Evolutionary conservation across 2,113 vertebrate species (phyloP).

Genomic region (Chaetura pelagica): DNA sequence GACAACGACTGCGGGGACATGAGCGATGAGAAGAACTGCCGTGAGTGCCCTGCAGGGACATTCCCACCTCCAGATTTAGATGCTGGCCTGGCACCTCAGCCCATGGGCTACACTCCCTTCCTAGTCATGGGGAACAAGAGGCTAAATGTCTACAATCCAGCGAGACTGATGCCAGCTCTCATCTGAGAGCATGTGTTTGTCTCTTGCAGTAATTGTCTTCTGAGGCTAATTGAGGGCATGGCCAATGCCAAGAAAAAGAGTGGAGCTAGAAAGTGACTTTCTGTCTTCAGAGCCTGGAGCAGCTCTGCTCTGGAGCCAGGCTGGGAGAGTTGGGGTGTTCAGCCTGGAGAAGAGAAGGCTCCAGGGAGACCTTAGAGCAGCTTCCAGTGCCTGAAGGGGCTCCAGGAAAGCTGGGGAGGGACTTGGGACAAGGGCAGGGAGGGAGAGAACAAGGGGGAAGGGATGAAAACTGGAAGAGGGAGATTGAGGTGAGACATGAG

Average conservation of each 20-base stretch:
- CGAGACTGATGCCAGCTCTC: neutral
- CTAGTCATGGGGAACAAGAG: neutral
- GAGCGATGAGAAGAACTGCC: constrained; percentile 95
- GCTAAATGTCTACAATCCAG: neutral
- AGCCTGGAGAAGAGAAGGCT: too few species aligned
- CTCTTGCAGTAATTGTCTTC: neutral
- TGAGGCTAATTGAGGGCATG: neutral
- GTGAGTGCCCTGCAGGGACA: constrained; percentile 75
- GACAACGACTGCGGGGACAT: constrained; percentile 98
- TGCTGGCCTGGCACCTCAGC: neutral
- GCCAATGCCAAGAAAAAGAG: neutral
- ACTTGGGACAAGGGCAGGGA: too few species aligned
- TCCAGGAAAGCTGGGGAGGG: too few species aligned
- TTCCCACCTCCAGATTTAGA: neutral
- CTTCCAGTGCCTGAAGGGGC: too few species aligned
- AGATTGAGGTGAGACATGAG: too few species aligned
- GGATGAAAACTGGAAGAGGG: too few species aligned
- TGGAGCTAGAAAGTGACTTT: neutral
- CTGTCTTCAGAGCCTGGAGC: neutral
- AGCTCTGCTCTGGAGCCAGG: too few species aligned
- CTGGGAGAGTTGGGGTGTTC: too few species aligned
- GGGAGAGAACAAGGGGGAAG: too few species aligned
- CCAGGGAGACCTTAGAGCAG: too few species aligned
- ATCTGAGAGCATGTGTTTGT: rapidly evolving
- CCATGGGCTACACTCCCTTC: rapidly evolving